Conservation (phyloP, 2,797 vertebrate species). For the Catamblyrhynchus diadema region DNA sequence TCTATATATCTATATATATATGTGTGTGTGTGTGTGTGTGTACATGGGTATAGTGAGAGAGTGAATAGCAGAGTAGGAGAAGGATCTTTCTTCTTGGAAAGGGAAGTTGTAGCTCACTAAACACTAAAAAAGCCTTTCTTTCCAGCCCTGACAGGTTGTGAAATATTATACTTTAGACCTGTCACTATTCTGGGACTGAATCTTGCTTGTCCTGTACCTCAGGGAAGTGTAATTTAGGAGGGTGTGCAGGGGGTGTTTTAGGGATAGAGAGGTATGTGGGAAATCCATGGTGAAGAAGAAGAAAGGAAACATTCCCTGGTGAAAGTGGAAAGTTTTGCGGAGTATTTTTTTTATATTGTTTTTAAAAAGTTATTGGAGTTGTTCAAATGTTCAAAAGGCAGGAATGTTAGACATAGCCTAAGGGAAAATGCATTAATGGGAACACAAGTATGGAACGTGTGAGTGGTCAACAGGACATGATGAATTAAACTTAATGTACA, state of each 20-base stretch:
- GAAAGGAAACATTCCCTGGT: background rate
- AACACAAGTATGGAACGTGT: background rate
- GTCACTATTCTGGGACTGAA: background rate
- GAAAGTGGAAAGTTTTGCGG: background rate
- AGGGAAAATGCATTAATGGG: background rate
- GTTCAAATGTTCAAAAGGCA: background rate
- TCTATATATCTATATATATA: rapidly evolving
- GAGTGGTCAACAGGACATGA: background rate
- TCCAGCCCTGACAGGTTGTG: background rate
- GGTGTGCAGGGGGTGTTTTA: background rate
- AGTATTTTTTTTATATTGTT: background rate
- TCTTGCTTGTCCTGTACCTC: background rate
- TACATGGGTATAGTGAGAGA: background rate
- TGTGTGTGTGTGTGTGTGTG: background rate
- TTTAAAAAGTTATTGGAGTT: background rate
- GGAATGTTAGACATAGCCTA: background rate
- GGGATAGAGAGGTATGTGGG: background rate
- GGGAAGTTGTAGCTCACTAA: background rate
- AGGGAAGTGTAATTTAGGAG: background rate
- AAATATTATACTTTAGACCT: conserved; percentile 24
- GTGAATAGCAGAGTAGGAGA: background rate
- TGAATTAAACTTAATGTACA: background rate
- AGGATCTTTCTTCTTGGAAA: background rate
- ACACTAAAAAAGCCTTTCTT: background rate
- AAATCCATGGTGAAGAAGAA: background rate